Evolutionary conservation across 2,113 vertebrate genomes (phyloP).

Genomic region (Oplegnathus fasciatus): DNA sequence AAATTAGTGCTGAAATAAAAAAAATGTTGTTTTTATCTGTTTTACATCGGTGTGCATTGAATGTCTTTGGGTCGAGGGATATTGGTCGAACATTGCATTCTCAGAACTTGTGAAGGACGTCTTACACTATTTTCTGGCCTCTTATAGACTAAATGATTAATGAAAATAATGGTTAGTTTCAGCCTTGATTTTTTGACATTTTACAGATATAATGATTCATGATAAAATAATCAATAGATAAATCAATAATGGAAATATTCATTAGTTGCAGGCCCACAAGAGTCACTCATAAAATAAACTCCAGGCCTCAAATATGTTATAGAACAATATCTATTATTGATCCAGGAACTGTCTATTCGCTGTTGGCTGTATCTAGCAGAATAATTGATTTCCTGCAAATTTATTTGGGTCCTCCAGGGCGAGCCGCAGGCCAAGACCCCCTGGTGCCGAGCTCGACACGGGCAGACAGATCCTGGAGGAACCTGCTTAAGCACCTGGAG

Average conservation of each 20-base stretch:
- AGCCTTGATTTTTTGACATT: background rate
- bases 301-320: background rate
- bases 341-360: background rate
- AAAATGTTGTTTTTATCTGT: background rate
- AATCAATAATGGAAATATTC: background rate
- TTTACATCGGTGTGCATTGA: background rate
- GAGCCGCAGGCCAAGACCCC: constrained; percentile 42
- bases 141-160: background rate
- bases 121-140: background rate
- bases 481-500: constrained; percentile 36
- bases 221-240: background rate
- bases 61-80: background rate
- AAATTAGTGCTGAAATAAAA: background rate
- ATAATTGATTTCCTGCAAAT: constrained; percentile 28
- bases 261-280: background rate
- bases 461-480: constrained; percentile 36
- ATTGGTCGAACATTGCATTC: background rate
- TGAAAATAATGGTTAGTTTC: background rate
- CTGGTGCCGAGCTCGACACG: background rate
- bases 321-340: constrained; percentile 31
- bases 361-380: background rate
- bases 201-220: background rate
- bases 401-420: constrained; percentile 36
- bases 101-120: background rate
- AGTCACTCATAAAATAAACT: constrained; percentile 11